Percentiles rank a stretch among this genome's conserved stretches.
Conservation (phyloP, 2,113 vertebrate species). For the Dermatemys mawii region DNA sequence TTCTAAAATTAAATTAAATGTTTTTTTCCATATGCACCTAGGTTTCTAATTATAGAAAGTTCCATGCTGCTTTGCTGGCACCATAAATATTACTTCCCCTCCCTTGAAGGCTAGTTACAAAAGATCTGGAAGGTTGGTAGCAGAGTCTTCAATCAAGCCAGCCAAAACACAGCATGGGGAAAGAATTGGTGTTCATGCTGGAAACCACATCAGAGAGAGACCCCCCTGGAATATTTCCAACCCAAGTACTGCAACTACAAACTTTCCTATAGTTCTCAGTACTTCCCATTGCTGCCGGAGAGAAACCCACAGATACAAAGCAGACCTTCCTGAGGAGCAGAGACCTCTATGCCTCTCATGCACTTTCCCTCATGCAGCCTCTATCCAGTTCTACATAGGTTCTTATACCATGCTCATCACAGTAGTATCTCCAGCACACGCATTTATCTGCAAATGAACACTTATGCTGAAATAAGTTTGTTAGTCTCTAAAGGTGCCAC, state of each 20-base stretch:
- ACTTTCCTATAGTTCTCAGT: neutral
- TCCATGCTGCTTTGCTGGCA: accelerated
- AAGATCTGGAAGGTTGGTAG: neutral
- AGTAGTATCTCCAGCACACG: neutral
- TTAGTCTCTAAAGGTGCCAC: too few relatives aligned
- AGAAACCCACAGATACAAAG: neutral
- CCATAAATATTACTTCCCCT: neutral
- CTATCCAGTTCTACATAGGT: neutral
- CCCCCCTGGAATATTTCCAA: neutral
- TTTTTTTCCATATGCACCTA: neutral
- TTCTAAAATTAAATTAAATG: neutral
- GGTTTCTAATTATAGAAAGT: neutral
- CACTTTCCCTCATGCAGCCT: neutral
- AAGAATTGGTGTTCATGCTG: conserved; percentile 31
- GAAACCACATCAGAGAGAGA: neutral
- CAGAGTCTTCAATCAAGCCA: neutral
- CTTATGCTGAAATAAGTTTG: too few relatives aligned
- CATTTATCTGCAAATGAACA: neutral
- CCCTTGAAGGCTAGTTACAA: neutral
- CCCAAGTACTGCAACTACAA: neutral
- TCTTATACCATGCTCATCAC: neutral
- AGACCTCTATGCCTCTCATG: neutral
- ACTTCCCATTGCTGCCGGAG: neutral
- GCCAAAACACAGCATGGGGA: neutral
- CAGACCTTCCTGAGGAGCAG: neutral